Evolutionary conservation across 2,888 invertebrate species (phyloP).

Genomic region (Leptura quadrifasciata): DNA sequence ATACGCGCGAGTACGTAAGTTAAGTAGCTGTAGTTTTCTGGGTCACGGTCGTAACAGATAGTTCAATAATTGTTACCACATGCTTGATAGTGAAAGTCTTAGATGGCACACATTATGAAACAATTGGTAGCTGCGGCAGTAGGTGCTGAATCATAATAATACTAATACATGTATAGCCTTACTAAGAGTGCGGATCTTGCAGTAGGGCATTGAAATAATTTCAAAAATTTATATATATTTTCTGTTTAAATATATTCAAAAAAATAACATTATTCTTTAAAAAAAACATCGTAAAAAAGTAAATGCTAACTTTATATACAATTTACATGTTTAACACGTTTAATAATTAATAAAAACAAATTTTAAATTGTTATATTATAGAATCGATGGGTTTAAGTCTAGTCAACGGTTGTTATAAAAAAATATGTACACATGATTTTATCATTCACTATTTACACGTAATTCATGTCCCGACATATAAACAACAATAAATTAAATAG

Average conservation of each 20-base stretch:
- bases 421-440: slow-evolving; percentile 4
- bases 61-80: too few relatives aligned
- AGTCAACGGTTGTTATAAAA: slow-evolving; percentile 9
- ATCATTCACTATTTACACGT: neutral
- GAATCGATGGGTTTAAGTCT: slow-evolving; percentile 11
- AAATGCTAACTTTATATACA: slow-evolving; percentile 38
- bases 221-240: neutral
- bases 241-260: slow-evolving; percentile 35
- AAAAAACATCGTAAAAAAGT: slow-evolving; percentile 40
- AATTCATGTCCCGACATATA: neutral
- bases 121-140: too few relatives aligned
- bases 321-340: slow-evolving; percentile 37
- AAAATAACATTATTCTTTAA: slow-evolving; percentile 37
- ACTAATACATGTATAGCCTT: too few relatives aligned
- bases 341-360: slow-evolving; percentile 19
- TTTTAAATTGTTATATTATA: slow-evolving; percentile 23
- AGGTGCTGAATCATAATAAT: too few relatives aligned
- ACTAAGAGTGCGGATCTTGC: too few relatives aligned
- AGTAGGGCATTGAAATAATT: too few relatives aligned
- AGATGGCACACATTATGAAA: too few relatives aligned
- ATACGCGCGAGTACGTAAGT: too few relatives aligned
- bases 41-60: too few relatives aligned
- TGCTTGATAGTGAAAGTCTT: too few relatives aligned
- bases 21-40: too few relatives aligned
- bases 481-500: slow-evolving; percentile 35